Conservation (phyloP, 2,113 vertebrate genomes). For the Telmatochromis sp. region DNA sequence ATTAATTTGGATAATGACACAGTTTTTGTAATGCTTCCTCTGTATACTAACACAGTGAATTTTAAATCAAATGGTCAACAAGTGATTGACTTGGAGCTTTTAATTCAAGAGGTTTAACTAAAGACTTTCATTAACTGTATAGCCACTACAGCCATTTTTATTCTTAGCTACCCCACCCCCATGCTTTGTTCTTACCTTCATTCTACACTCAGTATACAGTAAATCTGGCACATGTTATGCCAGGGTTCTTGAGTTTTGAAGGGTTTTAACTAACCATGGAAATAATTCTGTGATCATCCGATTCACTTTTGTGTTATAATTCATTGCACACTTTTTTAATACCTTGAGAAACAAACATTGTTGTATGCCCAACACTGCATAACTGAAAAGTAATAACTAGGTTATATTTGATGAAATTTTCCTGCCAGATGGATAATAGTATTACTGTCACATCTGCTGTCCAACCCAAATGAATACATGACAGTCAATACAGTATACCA, state of each 20-base stretch:
- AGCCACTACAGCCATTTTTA: background rate
- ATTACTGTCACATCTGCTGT: constrained; percentile 37
- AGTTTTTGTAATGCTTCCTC: background rate
- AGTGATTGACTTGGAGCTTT: background rate
- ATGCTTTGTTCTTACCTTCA: background rate
- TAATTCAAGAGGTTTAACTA: background rate
- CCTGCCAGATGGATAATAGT: constrained; percentile 22
- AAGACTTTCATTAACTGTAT: background rate
- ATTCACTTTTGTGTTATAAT: background rate
- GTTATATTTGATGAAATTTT: constrained; percentile 49
- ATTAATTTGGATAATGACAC: background rate
- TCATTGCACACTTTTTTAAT: constrained; percentile 20
- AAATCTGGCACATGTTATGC: background rate
- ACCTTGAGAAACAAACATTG: constrained; percentile 32
- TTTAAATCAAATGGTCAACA: background rate
- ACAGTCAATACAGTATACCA: constrained; percentile 1
- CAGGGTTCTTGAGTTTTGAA: background rate
- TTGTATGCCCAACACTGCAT: constrained; percentile 23
- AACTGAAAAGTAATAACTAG: constrained; percentile 57
- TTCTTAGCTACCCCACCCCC: background rate
- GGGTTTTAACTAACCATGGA: background rate
- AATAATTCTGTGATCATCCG: background rate
- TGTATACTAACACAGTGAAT: background rate
- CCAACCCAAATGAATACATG: constrained; percentile 13
- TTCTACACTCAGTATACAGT: background rate